Evolutionary conservation across 2,797 vertebrate species (phyloP), one percentile per base, ranked within the genome.

Genomic region (Poeciliopsis gracilis): DNA sequence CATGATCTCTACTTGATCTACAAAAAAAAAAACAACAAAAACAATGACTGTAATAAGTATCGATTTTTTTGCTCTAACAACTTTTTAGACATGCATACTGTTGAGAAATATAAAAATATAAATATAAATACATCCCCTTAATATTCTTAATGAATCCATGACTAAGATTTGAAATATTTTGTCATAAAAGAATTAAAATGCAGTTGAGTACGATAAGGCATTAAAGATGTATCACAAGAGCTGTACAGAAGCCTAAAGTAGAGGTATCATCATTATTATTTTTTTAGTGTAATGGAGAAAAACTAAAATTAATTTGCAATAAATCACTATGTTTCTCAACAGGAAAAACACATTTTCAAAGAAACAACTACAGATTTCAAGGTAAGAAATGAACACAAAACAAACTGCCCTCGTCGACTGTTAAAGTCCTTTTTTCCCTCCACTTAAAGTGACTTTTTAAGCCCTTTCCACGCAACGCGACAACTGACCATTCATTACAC

Each of bases 91-190:
- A 96, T 96, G 95, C 95, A 96, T 95, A 96, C 94, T 95, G 95
- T 93, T 95, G 94, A 95, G 95, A 96, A 96, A 96, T 96, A 96
- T 95, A 96, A 96, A 96, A 96, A 96, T 96, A 96, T 96, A 96
- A 96, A 96, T 96, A 96, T 96, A 96, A 96, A 96, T 95, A 95
- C 94, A 95, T 95, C 94, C 95, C 95, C 93, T 95, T 95, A 94
- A 94, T 95, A 95, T 95, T 94, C 93, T 93, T 94, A 95, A 95
- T 95, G 94, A 93, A 93, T 95, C 88, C 89, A 94, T 91, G 93
- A 95, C 94, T 96, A 95, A 92, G 88, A 94, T 95, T 94, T 95
- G 94, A 95, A 95, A 95, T 94, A 95, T 55, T 94, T 95, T 90
- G 90, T 94, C 93, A 92, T 95, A 92, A 95, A 95, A 93, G 84